Base-by-base conservation (phyloP, 1,140 invertebrate species). In the Zaprionus nigranus region DNA sequence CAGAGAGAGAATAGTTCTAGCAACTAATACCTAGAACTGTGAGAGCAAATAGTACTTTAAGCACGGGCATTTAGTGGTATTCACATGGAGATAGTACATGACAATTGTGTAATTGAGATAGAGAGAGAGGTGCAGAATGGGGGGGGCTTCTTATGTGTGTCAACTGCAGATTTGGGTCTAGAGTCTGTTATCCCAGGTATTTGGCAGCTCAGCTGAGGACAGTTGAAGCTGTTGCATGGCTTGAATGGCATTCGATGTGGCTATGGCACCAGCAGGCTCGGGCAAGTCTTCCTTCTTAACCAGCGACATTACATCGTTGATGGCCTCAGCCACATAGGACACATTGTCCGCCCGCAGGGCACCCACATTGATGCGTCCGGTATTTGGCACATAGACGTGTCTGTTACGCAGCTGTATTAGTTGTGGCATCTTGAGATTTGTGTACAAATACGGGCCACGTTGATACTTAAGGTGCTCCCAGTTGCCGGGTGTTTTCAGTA, bases 391-490 rank as follows among this genome's bases (percentile, higher is more conserved):
- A 93, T 99, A 99, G 63, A 99, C 95, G 92, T 99, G 98, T 77
- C 97, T 94, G 61, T 96, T 94, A 11, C 96, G 94, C 64, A 99
- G 94, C 92, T 95, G 98, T 97, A 56, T 93, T 92, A 75, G 94
- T 96, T 95, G 62, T 92, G 94, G 93, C 96, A 96, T 92, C 81
- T 91, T 96, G 5, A 99, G 94, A 51, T 98, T 98, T 58, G 98
- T 99, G 93, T 98, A 99, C 1, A 97, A 98, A 94, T 99, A 99
- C 96, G 99, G 98, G 77, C 98, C 99, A 92, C 98, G 99, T 94
- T 99, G 98, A 54, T 95, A 93, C 5, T 96, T 96, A 74, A 99
- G 97, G 92, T 99, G 98, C 78, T 97, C 95, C 99, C 99, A 99
- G 72, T 93, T 95, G 74, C 98, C 98, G n/a, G 98, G 97, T 1